phyloP scores from a whole-genome alignment of 1,140 invertebrate species.

The Nebria ingens region DNA sequence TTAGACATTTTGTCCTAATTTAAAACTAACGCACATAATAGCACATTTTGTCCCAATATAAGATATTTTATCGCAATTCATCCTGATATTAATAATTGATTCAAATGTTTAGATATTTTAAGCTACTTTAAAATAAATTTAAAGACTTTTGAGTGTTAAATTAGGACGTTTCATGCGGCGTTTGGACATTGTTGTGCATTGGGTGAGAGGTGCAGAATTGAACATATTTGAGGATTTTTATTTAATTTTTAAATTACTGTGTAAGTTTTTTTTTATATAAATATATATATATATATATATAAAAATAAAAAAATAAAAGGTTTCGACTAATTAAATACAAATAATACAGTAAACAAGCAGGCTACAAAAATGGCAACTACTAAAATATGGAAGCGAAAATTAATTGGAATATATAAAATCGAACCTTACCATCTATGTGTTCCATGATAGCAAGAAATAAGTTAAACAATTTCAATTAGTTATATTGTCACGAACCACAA shows the following conservation, averaged over 20 bases:
- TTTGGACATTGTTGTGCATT: too few relatives aligned
- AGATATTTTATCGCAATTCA: too few relatives aligned
- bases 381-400: conserved; percentile 2
- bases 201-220: conserved; percentile 1
- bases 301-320: neutral
- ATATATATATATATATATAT: too few relatives aligned
- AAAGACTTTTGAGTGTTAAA: too few relatives aligned
- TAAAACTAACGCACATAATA: too few relatives aligned
- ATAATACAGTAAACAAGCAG: conserved; percentile 3
- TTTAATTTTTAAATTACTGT: neutral
- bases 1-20: too few relatives aligned
- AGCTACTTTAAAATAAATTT: too few relatives aligned
- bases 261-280: too few relatives aligned
- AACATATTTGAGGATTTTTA: conserved; percentile 3
- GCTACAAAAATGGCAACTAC: conserved; percentile 9
- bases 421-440: conserved; percentile 35
- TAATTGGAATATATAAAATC: conserved; percentile 25
- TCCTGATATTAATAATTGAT: too few relatives aligned
- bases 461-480: conserved; percentile 21
- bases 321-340: neutral
- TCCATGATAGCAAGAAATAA: conserved; percentile 34
- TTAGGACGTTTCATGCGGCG: too few relatives aligned
- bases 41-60: too few relatives aligned
- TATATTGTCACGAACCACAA: neutral
- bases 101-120: too few relatives aligned